Evolutionary conservation across 2,113 vertebrate species (phyloP).

Genomic region (Neofelis nebulosa): DNA sequence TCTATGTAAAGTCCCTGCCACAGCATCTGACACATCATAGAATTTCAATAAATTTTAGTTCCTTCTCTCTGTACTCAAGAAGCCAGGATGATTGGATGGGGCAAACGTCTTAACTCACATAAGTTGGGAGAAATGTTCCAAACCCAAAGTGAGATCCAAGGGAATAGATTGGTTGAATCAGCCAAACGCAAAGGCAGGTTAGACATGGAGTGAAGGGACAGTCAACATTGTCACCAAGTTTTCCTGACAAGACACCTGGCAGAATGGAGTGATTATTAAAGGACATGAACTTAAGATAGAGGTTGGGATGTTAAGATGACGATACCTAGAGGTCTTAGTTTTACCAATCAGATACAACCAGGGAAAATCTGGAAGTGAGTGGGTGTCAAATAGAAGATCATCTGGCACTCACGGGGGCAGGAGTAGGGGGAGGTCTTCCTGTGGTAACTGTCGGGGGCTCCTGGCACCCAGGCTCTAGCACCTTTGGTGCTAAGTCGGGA

Average conservation of each 20-base stretch:
- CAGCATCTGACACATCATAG: conserved; percentile 63
- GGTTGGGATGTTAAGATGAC: neutral
- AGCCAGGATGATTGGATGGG: conserved; percentile 62
- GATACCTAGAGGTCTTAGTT: neutral
- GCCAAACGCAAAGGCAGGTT: neutral
- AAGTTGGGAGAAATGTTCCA: conserved; percentile 10
- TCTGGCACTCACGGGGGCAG: neutral
- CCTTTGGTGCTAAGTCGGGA: neutral
- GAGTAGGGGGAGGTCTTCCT: neutral
- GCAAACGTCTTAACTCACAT: conserved; percentile 48
- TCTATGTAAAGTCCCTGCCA: conserved; percentile 67
- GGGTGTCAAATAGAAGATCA: neutral
- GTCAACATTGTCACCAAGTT: neutral
- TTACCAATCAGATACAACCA: neutral
- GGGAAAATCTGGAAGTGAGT: neutral
- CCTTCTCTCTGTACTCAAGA: conserved; percentile 40
- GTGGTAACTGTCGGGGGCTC: neutral
- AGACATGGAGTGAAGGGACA: neutral
- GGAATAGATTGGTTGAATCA: neutral
- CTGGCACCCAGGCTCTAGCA: neutral
- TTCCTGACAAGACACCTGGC: neutral
- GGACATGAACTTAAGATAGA: neutral
- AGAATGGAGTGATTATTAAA: neutral
- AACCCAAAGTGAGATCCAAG: neutral
- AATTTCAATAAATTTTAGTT: conserved; percentile 68